Conservation (phyloP, 2,888 invertebrate species). For the Netelia melanura region DNA sequence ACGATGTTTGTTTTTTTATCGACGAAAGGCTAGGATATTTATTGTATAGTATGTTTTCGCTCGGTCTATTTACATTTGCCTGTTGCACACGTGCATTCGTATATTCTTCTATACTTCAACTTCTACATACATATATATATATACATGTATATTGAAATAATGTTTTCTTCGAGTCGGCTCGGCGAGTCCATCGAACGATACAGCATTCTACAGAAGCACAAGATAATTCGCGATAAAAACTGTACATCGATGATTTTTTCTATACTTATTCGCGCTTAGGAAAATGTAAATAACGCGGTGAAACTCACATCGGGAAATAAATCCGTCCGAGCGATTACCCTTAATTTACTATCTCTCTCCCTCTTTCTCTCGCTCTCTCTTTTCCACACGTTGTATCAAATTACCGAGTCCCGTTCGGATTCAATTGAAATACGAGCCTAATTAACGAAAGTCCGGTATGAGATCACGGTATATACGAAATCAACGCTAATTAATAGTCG, state of each 20-base stretch:
- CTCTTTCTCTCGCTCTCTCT: neutral
- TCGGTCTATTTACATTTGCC: constrained; percentile 65
- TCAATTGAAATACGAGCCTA: constrained; percentile 44
- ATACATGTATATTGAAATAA: constrained; percentile 23
- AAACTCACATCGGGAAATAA: constrained; percentile 38
- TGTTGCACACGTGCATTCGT: constrained; percentile 68
- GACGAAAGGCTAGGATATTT: constrained; percentile 17
- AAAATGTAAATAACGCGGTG: neutral
- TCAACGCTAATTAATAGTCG: constrained; percentile 32
- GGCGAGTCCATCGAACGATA: neutral
- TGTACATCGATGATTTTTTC: neutral
- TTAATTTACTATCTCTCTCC: constrained; percentile 28
- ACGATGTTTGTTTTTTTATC: constrained; percentile 21
- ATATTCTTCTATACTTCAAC: constrained; percentile 32
- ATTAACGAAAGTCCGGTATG: constrained; percentile 38
- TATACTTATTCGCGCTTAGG: neutral
- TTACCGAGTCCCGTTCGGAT: constrained; percentile 29
- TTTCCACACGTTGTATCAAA: constrained; percentile 25
- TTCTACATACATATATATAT: neutral
- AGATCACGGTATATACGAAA: neutral
- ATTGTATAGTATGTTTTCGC: constrained; percentile 12
- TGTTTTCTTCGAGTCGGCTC: constrained; percentile 1
- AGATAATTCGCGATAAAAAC: constrained; percentile 13
- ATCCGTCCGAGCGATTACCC: constrained; percentile 43
- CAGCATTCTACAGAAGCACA: neutral